A percentile compares a stretch with the other conserved stretches of the same genome.
phyloP scores from a whole-genome alignment of 2,797 vertebrate species.

The Lerista edwardsae region DNA sequence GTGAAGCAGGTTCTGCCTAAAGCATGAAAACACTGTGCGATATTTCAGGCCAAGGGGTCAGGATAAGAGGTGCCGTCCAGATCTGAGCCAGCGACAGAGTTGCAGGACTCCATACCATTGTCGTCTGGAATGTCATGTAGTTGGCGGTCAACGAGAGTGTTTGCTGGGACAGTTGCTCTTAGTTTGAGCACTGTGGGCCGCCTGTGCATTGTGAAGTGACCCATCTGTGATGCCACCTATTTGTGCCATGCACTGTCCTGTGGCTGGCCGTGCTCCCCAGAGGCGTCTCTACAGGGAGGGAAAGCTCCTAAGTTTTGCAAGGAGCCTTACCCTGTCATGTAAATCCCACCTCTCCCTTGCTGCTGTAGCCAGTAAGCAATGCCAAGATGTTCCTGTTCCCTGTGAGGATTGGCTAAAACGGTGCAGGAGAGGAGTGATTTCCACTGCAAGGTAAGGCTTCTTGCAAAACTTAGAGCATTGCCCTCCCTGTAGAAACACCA shows the following conservation, averaged over 20 bases:
- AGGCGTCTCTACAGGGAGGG: too few relatives aligned
- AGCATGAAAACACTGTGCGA: conserved; percentile 11
- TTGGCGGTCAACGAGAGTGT: background rate
- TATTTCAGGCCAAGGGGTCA: background rate
- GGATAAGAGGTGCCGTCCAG: conserved; percentile 25
- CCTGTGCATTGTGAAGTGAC: background rate
- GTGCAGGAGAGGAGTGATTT: too few relatives aligned
- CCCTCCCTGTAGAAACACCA: too few relatives aligned
- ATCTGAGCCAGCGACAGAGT: background rate
- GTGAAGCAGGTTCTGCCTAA: conserved; percentile 6
- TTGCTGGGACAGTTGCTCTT: background rate
- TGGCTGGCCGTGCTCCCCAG: background rate
- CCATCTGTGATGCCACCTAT: background rate
- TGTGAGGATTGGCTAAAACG: too few relatives aligned
- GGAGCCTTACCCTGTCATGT: too few relatives aligned
- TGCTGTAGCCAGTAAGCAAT: too few relatives aligned
- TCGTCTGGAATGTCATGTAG: background rate
- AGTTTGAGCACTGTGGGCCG: background rate
- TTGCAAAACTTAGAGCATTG: too few relatives aligned
- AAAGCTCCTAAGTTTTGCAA: too few relatives aligned
- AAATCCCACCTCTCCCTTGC: too few relatives aligned
- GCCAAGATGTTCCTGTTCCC: too few relatives aligned
- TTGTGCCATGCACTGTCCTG: background rate
- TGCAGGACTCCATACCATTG: background rate
- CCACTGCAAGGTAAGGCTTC: too few relatives aligned